These are phyloP conservation scores for Stichodactyla mertensii DNA, from an alignment of 64 coral and sea anemone species.

Conservation along the genomic window DNA sequence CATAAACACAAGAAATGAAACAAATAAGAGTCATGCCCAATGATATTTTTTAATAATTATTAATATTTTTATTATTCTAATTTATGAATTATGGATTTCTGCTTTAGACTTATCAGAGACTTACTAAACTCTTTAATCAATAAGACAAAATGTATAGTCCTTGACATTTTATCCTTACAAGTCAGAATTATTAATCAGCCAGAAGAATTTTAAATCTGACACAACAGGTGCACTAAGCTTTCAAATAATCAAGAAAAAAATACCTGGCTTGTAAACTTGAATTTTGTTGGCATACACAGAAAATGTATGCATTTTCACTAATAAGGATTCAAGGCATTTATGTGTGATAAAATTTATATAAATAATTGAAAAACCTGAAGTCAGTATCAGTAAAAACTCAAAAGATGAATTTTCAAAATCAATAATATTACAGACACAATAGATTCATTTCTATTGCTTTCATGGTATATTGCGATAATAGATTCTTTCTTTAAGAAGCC, in stretches of 20 bases:
- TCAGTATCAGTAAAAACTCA: not conserved
- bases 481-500: no score
- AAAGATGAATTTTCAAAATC: not conserved
- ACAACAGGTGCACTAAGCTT: not conserved
- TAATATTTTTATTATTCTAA: no score
- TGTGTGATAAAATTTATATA: not conserved
- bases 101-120: not conserved
- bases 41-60: not conserved
- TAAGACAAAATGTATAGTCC: not conserved
- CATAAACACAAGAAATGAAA: not conserved
- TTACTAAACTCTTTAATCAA: not conserved
- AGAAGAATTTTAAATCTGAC: not conserved
- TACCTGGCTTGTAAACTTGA: not conserved
- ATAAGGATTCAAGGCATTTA: not conserved
- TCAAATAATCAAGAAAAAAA: not conserved
- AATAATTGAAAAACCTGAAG: not conserved
- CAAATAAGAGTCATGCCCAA: not conserved
- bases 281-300: not conserved
- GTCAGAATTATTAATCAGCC: conserved; percentile 1
- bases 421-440: not conserved
- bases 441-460: no score
- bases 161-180: conserved; percentile 10
- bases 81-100: not conserved
- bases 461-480: no score
- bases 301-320: not conserved